Evolutionary conservation across 2,113 vertebrate genomes (phyloP).

Genomic region (Nanger granti): DNA sequence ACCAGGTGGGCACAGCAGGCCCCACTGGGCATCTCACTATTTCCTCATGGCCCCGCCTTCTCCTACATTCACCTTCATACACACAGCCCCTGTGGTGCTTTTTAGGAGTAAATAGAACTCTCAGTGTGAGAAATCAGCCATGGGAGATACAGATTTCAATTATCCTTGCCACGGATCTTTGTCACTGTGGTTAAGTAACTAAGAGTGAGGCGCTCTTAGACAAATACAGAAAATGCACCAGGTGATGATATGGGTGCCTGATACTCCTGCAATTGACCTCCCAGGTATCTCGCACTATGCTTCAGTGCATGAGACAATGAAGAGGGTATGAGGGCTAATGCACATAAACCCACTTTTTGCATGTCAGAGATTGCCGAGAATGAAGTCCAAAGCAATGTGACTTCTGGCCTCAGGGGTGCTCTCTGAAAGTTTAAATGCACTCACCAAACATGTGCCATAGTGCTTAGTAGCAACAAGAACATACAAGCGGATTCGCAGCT

Average conservation of each 20-base stretch:
- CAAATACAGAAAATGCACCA: neutral
- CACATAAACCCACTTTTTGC: rapidly evolving
- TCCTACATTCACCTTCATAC: neutral
- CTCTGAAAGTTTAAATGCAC: neutral
- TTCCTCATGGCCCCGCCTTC: neutral
- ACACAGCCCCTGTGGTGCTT: neutral
- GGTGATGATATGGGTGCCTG: neutral
- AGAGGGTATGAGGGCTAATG: too few relatives aligned
- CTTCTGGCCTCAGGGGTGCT: neutral
- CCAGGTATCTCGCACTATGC: neutral
- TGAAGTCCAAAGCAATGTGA: neutral
- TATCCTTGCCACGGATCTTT: neutral
- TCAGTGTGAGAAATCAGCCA: neutral
- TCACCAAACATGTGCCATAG: neutral
- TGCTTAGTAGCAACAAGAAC: neutral
- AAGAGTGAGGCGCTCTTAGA: neutral
- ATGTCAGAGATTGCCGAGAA: neutral
- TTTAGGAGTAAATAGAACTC: neutral
- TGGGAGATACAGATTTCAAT: neutral
- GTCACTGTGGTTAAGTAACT: neutral
- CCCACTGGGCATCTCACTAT: neutral
- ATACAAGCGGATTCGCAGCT: neutral
- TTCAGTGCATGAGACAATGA: neutral
- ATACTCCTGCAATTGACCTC: too few relatives aligned
- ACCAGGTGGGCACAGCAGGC: neutral